Evolutionary conservation across 2,888 invertebrate genomes (phyloP).

Genomic region (Ernsta delagoae): DNA sequence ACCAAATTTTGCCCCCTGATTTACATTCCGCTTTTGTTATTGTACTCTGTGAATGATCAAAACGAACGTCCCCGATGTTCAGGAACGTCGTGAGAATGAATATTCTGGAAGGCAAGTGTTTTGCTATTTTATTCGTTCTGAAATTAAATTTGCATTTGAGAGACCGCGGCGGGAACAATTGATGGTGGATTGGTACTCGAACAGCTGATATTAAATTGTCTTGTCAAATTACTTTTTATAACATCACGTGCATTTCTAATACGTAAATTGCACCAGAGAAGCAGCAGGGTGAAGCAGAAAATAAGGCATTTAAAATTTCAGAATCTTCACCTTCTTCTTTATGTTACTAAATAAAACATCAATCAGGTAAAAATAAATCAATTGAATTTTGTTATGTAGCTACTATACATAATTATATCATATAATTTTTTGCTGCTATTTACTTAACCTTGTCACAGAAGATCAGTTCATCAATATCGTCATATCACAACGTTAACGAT

Average conservation of each 20-base stretch:
- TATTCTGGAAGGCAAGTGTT: slow-evolving; percentile 26
- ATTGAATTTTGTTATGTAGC: no score
- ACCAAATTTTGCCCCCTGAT: slow-evolving; percentile 37
- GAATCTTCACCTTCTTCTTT: no score
- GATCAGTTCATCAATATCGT: no score
- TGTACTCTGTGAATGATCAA: slow-evolving; percentile 7
- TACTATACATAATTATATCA: no score
- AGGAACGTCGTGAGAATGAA: slow-evolving; percentile 14
- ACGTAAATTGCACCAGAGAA: no score
- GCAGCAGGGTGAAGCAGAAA: no score
- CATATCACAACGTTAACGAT: no score
- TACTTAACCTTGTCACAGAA: no score
- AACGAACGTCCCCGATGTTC: background rate
- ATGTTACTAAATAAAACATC: no score
- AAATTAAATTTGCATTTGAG: slow-evolving; percentile 35
- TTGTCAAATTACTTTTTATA: background rate
- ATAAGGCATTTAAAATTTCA: no score
- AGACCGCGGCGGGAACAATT: background rate
- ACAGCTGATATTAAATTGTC: background rate
- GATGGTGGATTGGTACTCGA: background rate
- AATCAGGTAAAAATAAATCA: no score
- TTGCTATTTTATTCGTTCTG: slow-evolving; percentile 27
- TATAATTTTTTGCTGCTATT: no score
- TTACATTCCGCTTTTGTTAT: slow-evolving; percentile 30
- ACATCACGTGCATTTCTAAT: background rate